A percentile compares a stretch with the other conserved stretches of the same genome.
These are phyloP conservation scores for Hypotaenidia philippensis DNA, from an alignment of 2,797 vertebrate species.

Conservation along the genomic window DNA sequence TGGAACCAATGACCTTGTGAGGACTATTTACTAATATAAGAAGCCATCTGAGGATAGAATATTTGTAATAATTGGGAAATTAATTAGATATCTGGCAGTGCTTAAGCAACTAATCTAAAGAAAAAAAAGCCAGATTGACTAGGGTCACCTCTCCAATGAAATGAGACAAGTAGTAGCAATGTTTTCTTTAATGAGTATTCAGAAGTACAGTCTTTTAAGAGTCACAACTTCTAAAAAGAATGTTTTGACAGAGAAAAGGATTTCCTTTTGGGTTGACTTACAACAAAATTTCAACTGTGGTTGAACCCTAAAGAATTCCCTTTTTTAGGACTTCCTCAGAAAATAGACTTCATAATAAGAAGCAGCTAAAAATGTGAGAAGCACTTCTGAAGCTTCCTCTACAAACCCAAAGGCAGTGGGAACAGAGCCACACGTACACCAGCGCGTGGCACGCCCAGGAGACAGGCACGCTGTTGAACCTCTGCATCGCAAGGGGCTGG, in stretches of 20 bases:
- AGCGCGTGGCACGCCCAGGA: neutral
- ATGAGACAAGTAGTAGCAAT: neutral
- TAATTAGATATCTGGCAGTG: slow-evolving; percentile 57
- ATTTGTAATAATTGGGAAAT: slow-evolving; percentile 52
- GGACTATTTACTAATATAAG: slow-evolving; percentile 56
- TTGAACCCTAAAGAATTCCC: neutral
- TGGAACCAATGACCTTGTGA: slow-evolving; percentile 43
- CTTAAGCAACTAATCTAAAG: slow-evolving; percentile 26
- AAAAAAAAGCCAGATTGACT: neutral
- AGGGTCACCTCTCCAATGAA: slow-evolving; percentile 3
- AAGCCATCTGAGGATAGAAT: slow-evolving; percentile 51
- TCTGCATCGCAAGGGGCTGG: neutral
- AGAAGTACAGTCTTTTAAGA: neutral
- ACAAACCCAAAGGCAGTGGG: neutral
- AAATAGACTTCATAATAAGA: neutral
- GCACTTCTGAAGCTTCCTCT: neutral
- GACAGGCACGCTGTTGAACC: neutral
- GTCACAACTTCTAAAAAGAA: neutral
- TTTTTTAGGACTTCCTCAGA: neutral
- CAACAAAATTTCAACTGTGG: neutral
- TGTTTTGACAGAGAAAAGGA: neutral
- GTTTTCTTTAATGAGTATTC: neutral
- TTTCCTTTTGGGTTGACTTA: neutral
- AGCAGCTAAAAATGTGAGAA: neutral
- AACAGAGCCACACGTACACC: neutral